Conservation (phyloP, 2,888 invertebrate species). For the Lasioglossum villosulum region DNA sequence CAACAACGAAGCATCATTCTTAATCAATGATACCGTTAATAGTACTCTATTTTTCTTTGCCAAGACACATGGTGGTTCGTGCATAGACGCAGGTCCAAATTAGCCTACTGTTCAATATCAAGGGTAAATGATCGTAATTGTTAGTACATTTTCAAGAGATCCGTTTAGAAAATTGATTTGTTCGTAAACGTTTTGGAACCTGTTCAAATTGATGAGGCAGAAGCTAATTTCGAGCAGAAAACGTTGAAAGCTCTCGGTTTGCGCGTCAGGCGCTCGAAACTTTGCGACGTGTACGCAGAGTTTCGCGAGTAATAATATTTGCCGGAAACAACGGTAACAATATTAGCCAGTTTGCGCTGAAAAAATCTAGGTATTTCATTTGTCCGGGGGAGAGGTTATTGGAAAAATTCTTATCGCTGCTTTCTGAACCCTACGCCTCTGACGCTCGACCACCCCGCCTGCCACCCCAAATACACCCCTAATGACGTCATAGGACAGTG, state of each 20-base stretch:
- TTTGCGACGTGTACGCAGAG: neutral
- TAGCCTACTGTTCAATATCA: neutral
- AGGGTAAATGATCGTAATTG: neutral
- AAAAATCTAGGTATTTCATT: constrained; percentile 28
- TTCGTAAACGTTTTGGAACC: neutral
- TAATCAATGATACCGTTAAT: neutral
- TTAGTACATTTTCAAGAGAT: neutral
- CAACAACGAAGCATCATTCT: neutral
- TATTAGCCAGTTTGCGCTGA: neutral
- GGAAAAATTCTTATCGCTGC: constrained; percentile 56
- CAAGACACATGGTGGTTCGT: neutral
- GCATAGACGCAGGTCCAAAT: neutral
- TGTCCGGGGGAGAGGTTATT: neutral
- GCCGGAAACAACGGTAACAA: neutral
- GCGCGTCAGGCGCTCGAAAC: neutral
- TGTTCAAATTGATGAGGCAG: neutral
- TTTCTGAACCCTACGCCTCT: constrained; percentile 66
- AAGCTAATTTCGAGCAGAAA: neutral
- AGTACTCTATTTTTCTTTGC: neutral
- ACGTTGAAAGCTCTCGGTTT: too few relatives aligned
- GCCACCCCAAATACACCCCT: constrained; percentile 61
- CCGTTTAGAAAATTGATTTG: neutral
- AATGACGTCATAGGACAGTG: constrained; percentile 79
- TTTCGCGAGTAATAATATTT: neutral
- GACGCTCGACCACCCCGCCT: constrained; percentile 47